These are phyloP conservation scores for Ernsta delagoae DNA, from an alignment of 2,888 invertebrate species.

Conservation along the genomic window DNA sequence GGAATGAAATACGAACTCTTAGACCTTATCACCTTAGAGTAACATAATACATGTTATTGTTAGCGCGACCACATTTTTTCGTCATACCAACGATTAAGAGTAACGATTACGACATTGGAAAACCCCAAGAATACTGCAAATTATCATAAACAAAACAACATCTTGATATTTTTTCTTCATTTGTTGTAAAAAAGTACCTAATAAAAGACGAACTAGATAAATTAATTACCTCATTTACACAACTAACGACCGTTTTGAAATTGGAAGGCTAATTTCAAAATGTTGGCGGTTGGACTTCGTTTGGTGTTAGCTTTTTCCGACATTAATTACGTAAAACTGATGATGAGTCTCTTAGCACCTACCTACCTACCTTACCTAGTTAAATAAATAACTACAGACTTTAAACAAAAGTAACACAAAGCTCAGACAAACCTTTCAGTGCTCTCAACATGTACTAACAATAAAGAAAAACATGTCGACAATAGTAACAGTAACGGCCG, in stretches of 20 bases:
- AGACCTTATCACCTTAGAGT: slow-evolving; percentile 11
- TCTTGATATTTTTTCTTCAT: slow-evolving; percentile 41
- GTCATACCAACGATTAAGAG: neutral
- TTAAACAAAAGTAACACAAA: no score
- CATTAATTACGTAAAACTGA: no score
- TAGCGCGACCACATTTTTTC: slow-evolving; percentile 18
- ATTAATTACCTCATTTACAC: neutral
- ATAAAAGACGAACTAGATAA: slow-evolving; percentile 46
- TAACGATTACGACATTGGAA: slow-evolving; percentile 30
- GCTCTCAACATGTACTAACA: neutral
- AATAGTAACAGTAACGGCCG: slow-evolving; percentile 26
- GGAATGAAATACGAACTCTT: slow-evolving; percentile 9
- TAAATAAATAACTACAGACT: no score
- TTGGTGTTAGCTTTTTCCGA: no score
- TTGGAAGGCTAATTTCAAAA: no score
- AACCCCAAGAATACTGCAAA: slow-evolving; percentile 27
- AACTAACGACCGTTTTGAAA: neutral
- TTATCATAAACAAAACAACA: slow-evolving; percentile 44
- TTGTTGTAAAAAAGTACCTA: slow-evolving; percentile 1
- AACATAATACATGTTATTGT: slow-evolving; percentile 9
- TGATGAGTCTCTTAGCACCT: no score
- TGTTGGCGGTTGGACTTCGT: no score
- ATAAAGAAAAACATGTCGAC: slow-evolving; percentile 13
- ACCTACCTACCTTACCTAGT: no score
- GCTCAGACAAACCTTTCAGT: neutral